Evolutionary conservation across 1,140 invertebrate genomes (phyloP).

Genomic region (Pentalonia nigronervosa): DNA sequence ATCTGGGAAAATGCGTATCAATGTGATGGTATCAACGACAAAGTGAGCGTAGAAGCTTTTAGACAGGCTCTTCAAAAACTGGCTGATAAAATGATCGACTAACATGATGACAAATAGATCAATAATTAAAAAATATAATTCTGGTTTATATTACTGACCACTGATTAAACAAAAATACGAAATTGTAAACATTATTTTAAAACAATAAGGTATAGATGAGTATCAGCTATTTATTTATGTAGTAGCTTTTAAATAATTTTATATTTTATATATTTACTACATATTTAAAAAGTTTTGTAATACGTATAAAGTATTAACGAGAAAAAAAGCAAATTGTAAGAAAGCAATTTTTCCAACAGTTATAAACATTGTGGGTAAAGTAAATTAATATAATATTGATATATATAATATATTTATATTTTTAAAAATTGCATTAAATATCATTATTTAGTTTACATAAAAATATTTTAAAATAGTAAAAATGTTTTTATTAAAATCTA

Average conservation of each 20-base stretch:
- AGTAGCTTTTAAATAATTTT: neutral
- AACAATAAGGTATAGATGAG: no score
- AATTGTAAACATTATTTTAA: neutral
- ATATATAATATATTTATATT: neutral
- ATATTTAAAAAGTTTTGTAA: neutral
- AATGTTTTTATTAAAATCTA: neutral
- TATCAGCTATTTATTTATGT: neutral
- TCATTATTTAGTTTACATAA: no score
- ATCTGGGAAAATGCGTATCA: neutral
- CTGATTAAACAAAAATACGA: neutral
- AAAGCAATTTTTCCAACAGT: neutral
- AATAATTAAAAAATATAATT: neutral
- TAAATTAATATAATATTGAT: neutral
- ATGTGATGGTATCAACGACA: neutral
- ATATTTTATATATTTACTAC: neutral
- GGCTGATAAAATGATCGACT: neutral
- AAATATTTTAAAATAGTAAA: no score
- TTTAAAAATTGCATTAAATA: no score
- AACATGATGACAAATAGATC: neutral
- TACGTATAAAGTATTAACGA: neutral
- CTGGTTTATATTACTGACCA: neutral
- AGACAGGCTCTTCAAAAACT: slow-evolving; percentile 20
- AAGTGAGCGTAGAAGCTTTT: slow-evolving; percentile 38
- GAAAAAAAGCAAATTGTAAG: neutral
- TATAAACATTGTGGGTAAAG: neutral